Evolutionary conservation across 2,888 invertebrate genomes (phyloP).

Genomic region (Drosophila aldrichi): DNA sequence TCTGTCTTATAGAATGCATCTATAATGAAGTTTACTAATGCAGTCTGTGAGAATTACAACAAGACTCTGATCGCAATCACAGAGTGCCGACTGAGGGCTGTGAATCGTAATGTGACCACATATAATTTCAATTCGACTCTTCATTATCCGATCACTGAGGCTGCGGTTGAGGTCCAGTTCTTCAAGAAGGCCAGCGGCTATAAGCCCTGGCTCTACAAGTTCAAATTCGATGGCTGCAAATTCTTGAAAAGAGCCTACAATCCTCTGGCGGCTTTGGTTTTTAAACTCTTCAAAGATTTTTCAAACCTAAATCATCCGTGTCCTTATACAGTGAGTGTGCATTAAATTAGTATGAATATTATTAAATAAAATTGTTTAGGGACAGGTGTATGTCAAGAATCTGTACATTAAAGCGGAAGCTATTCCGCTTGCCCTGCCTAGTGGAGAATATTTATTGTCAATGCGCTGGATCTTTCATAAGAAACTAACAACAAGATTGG

Average conservation of each 20-base stretch:
- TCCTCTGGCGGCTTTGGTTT: background rate
- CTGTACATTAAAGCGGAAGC: background rate
- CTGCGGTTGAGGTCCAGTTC: background rate
- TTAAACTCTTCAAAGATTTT: background rate
- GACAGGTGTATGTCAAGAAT: background rate
- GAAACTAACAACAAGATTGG: background rate
- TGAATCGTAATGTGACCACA: slow-evolving; percentile 19
- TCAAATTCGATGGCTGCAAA: slow-evolving; percentile 9
- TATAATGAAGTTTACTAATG: slow-evolving; percentile 31
- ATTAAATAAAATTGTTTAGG: background rate
- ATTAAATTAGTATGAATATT: background rate
- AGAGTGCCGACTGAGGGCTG: slow-evolving; percentile 28
- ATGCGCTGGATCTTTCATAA: slow-evolving; percentile 1
- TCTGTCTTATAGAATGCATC: slow-evolving; percentile 12
- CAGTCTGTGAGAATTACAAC: slow-evolving; percentile 9
- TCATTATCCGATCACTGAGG: background rate
- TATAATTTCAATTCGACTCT: background rate
- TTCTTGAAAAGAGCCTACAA: slow-evolving; percentile 1
- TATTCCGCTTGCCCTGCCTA: background rate
- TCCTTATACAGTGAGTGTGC: background rate
- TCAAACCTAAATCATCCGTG: background rate
- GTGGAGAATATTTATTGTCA: background rate
- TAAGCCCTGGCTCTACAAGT: slow-evolving; percentile 36
- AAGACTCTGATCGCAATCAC: slow-evolving; percentile 1
- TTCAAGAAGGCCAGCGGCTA: slow-evolving; percentile 35